Percentiles rank a stretch among this genome's conserved stretches.
phyloP scores from a whole-genome alignment of 2,797 vertebrate genomes.

The Hippocampus kuda region DNA sequence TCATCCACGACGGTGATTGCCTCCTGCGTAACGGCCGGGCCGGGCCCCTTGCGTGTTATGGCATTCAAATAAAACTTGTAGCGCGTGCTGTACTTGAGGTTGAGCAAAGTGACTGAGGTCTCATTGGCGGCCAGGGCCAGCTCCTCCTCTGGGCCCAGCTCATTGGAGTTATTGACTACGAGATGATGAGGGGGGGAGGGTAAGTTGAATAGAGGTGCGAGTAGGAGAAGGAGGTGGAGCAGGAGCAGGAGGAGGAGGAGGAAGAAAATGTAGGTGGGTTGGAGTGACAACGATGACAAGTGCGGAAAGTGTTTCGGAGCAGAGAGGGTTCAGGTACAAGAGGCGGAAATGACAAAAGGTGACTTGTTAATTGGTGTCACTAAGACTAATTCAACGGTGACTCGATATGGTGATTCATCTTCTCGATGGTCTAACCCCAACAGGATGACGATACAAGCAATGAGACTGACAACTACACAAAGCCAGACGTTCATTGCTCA shows the following conservation, averaged over 20 bases:
- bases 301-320: constrained; percentile 36
- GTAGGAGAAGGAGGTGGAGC: background rate
- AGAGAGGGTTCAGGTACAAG: constrained; percentile 41
- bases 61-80: constrained; percentile 97
- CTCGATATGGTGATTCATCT: background rate
- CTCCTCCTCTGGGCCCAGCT: constrained; percentile 81
- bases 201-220: constrained; percentile 30
- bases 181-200: constrained; percentile 2
- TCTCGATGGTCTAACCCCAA: constrained; percentile 15
- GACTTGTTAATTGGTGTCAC: constrained; percentile 46
- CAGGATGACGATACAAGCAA: constrained; percentile 28
- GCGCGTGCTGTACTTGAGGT: constrained; percentile 90
- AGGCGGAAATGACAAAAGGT: constrained; percentile 48
- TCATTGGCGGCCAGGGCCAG: constrained; percentile 84
- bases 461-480: constrained; percentile 44
- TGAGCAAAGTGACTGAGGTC: constrained; percentile 80
- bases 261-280: constrained; percentile 18
- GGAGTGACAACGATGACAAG: constrained; percentile 29
- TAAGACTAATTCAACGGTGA: constrained; percentile 12
- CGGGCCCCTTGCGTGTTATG: constrained; percentile 78
- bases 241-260: constrained; percentile 4
- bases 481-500: constrained; percentile 10
- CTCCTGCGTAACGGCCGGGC: constrained; percentile 80
- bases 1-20: constrained; percentile 81
- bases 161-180: constrained; percentile 90